A percentile compares a stretch with the other conserved stretches of the same genome.
phyloP scores from a whole-genome alignment of 2,113 vertebrate species.

The Rhinopomastus cyanomelas region DNA sequence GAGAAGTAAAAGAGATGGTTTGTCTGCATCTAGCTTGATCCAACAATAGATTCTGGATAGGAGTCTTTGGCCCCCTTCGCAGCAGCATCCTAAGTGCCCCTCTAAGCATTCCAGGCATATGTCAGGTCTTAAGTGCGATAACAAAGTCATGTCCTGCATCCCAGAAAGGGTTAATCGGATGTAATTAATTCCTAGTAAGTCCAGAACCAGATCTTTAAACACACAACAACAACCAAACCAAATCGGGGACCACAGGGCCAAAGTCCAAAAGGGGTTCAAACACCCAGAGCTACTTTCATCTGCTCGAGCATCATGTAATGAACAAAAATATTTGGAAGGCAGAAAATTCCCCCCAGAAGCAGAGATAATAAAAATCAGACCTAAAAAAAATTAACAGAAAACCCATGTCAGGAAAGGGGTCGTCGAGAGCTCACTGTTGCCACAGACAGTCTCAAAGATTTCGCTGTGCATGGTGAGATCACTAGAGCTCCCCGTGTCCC shows the following conservation, averaged over 20 bases:
- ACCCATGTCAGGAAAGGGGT: not conserved
- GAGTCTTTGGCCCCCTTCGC: not conserved
- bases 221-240: not conserved
- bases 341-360: not conserved
- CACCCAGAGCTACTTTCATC: not conserved
- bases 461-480: not conserved
- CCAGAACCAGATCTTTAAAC: not conserved
- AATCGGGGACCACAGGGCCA: conserved; percentile 1
- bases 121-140: not conserved
- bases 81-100: not conserved
- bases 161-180: conserved; percentile 17
- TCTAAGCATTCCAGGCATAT: not conserved
- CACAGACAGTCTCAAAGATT: not conserved
- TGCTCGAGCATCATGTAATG: not conserved
- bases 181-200: conserved; percentile 14
- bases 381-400: not conserved
- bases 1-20: not conserved
- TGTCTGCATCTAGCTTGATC: not conserved
- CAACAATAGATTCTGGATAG: not conserved
- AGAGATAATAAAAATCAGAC: conserved; percentile 6
- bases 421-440: not conserved
- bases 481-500: not conserved
- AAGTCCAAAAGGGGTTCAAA: conserved; percentile 17
- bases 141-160: not conserved
- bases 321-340: not conserved